Evolutionary conservation across 2,888 invertebrate species (phyloP), one percentile per base, ranked within the genome.

Genomic region (Tetragonula carbonaria): DNA sequence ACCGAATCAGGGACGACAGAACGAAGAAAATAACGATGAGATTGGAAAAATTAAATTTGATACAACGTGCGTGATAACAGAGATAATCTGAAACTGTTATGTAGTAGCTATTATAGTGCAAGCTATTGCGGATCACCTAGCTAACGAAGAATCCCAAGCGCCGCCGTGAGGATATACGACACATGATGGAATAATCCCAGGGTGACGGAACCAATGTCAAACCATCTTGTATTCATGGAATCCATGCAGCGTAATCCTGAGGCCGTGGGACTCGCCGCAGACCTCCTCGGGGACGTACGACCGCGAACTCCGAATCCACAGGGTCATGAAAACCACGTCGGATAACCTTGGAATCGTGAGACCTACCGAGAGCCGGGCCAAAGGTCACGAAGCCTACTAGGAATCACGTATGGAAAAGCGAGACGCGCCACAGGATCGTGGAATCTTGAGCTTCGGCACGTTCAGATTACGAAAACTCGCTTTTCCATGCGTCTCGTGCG

Each of bases 331-430:
- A 65, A 65, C 65, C 65, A 21, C 65, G 18, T 33, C 33, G 65
- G 33, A 21, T 18, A 65, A 33, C 65, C 65, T 38, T 65, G 65
- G 65, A 65, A 65, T 65, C 65, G 65, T 33, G 65, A 65, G 65
- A 65, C 33, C 63, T 28, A 33, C 13, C 65, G 11, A 63, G 63
- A 18, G 18, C 2, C 63, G 33, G 18, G 11, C 57, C 33, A 33
- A 21, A 13, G 65, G 18, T 65, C 65, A 13, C 21, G 21, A 28
- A 21, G 2, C 5, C 33, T 28, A 21, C 33, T 11, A 2, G 8
- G 33, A 11, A 18, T 33, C 18, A 4, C 33, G 62, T 13, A 4
- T 33, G 28, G 33, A 33, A 33, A 33, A 18, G 18, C 21, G 28
- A 65, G 11, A 33, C 21, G 13, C 18, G 33, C 33, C 21, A 1